Percentiles rank a stretch among this genome's conserved stretches.
These are phyloP conservation scores for Pelosia muscerda DNA, from an alignment of 2,888 invertebrate genomes.

Conservation along the genomic window DNA sequence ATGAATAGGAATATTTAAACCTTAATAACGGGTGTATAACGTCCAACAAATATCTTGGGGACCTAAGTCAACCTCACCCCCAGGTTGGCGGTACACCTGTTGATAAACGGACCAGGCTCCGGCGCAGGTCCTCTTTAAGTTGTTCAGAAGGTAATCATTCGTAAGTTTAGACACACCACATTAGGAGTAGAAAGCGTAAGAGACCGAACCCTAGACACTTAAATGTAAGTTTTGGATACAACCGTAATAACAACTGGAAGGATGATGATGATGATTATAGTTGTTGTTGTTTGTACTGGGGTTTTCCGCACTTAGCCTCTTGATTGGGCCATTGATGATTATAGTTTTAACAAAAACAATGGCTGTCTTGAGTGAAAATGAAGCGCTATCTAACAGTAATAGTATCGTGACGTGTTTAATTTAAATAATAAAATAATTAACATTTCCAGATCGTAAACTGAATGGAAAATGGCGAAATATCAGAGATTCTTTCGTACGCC, in stretches of 20 bases:
- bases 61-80: too few relatives aligned
- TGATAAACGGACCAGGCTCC: too few relatives aligned
- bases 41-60: too few relatives aligned
- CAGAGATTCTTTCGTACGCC: conserved; percentile 76
- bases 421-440: conserved; percentile 37
- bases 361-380: neutral
- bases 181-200: neutral
- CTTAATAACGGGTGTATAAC: too few relatives aligned
- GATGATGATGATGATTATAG: too few relatives aligned
- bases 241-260: neutral
- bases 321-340: too few relatives aligned
- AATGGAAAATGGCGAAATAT: conserved; percentile 80
- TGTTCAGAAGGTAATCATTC: too few relatives aligned
- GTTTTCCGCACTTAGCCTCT: too few relatives aligned
- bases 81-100: too few relatives aligned
- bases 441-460: conserved; percentile 71
- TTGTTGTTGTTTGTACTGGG: too few relatives aligned
- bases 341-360: neutral
- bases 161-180: neutral
- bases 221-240: neutral
- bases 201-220: neutral
- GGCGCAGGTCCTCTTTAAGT: too few relatives aligned
- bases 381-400: neutral
- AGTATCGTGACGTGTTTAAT: neutral
- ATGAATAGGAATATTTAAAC: too few relatives aligned